These are phyloP conservation scores for Folsomia candida DNA, from an alignment of 2,888 invertebrate genomes.

Conservation along the genomic window DNA sequence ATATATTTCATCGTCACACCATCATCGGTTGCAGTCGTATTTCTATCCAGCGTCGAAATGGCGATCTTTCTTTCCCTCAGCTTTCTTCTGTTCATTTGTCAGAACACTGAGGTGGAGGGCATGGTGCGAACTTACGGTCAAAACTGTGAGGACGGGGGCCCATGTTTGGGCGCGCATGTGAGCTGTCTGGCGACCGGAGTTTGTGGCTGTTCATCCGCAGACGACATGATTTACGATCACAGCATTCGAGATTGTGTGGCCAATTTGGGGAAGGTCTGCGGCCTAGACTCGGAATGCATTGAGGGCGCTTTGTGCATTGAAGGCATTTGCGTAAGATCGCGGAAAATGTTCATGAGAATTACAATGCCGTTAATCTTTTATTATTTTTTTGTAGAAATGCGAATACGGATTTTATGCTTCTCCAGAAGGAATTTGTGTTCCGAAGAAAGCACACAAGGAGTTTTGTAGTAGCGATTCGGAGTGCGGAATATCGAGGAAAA, in stretches of 20 bases:
- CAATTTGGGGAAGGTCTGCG: constrained; percentile 24
- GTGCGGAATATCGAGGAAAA: constrained; percentile 27
- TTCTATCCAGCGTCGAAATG: too few species aligned
- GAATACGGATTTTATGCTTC: constrained; percentile 21
- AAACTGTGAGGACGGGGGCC: constrained; percentile 21
- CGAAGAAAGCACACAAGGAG: constrained; percentile 38
- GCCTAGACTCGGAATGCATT: constrained; percentile 26
- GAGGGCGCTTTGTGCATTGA: constrained; percentile 28
- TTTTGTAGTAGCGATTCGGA: constrained; percentile 36
- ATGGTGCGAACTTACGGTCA: constrained; percentile 20
- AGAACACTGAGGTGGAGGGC: not conserved
- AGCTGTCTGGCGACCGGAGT: constrained; percentile 20
- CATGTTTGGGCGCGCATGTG: constrained; percentile 30
- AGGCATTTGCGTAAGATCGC: constrained; percentile 5
- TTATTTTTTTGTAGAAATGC: constrained; percentile 4
- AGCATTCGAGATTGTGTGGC: constrained; percentile 21
- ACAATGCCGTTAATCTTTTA: not conserved
- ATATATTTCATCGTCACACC: too few species aligned
- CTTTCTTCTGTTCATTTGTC: too few species aligned
- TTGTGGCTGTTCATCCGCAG: constrained; percentile 27
- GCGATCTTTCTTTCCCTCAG: too few species aligned
- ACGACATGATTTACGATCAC: constrained; percentile 32
- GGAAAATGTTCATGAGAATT: too few species aligned
- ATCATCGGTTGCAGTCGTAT: too few species aligned
- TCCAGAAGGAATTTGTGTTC: constrained; percentile 23